A percentile compares a stretch with the other conserved stretches of the same genome.
Conservation (phyloP, 2,888 invertebrate species). For the Cheiracanthium punctorium region DNA sequence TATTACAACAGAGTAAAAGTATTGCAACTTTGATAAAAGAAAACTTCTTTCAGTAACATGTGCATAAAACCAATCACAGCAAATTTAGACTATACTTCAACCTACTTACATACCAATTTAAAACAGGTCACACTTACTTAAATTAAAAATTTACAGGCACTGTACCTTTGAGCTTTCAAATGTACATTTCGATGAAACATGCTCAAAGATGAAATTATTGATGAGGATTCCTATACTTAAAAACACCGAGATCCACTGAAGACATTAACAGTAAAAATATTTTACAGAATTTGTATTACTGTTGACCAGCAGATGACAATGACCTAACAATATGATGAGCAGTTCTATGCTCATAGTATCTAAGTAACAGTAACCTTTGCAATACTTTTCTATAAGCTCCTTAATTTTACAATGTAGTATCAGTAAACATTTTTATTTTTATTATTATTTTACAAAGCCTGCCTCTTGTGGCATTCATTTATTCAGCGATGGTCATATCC, state of each 20-base stretch:
- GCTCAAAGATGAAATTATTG: neutral
- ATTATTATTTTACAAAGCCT: no score
- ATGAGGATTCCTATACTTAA: neutral
- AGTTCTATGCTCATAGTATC: neutral
- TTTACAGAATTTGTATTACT: neutral
- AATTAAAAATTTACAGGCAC: constrained; percentile 9
- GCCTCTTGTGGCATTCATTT: neutral
- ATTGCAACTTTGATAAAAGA: constrained; percentile 8
- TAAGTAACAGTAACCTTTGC: neutral
- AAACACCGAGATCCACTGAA: constrained; percentile 3
- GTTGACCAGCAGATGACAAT: neutral
- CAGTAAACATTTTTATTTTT: neutral
- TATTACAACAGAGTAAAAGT: constrained; percentile 11
- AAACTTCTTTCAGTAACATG: neutral
- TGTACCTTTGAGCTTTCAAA: constrained; percentile 7
- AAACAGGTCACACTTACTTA: neutral
- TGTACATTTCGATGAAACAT: constrained; percentile 12
- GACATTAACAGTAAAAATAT: neutral
- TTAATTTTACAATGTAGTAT: neutral
- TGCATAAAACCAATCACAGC: constrained; percentile 17
- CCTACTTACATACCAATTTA: neutral
- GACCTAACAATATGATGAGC: neutral
- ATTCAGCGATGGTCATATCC: constrained; percentile 17
- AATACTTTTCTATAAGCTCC: neutral
- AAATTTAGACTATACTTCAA: neutral